Percentiles rank a stretch among this genome's conserved stretches.
These are phyloP conservation scores for Crematogaster levior DNA, from an alignment of 2,888 invertebrate species.

Conservation along the genomic window DNA sequence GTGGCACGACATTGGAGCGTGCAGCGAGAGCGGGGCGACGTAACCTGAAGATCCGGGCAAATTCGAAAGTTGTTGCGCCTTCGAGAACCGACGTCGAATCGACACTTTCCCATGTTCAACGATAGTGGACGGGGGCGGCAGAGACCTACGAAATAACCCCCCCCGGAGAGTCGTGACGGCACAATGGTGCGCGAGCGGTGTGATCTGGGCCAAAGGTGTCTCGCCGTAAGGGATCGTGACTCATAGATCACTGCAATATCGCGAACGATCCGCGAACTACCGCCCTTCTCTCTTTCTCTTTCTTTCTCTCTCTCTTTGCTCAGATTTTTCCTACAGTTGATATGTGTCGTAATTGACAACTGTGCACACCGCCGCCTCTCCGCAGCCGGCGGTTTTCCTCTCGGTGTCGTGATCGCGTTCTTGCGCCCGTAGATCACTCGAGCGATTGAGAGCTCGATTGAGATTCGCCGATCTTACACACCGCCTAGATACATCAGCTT, in stretches of 20 bases:
- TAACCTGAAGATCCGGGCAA: slow-evolving; percentile 40
- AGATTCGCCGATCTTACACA: slow-evolving; percentile 53
- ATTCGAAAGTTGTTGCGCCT: slow-evolving; percentile 55
- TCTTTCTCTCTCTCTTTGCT: slow-evolving; percentile 8
- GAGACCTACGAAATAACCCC: slow-evolving; percentile 53
- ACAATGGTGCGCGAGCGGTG: slow-evolving; percentile 61
- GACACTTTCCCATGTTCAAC: slow-evolving; percentile 64
- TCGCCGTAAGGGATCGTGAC: slow-evolving; percentile 74
- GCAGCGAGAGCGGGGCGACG: slow-evolving; percentile 33
- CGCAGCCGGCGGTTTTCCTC: not conserved
- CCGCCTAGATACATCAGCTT: slow-evolving; percentile 15
- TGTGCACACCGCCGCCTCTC: slow-evolving; percentile 46
- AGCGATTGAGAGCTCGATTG: slow-evolving; percentile 54
- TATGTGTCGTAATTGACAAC: slow-evolving; percentile 68
- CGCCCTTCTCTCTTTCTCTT: not conserved
- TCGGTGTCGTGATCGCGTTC: slow-evolving; percentile 60
- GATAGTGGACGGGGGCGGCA: slow-evolving; percentile 45
- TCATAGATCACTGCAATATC: slow-evolving; percentile 77
- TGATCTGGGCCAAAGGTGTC: slow-evolving; percentile 74
- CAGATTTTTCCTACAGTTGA: slow-evolving; percentile 43
- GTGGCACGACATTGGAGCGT: slow-evolving; percentile 43
- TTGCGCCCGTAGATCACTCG: slow-evolving; percentile 61
- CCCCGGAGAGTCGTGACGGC: slow-evolving; percentile 67
- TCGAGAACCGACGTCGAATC: slow-evolving; percentile 28
- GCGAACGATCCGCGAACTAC: slow-evolving; percentile 70